Conservation (phyloP, 2,113 vertebrate genomes). For the Kryptolebias marmoratus region DNA sequence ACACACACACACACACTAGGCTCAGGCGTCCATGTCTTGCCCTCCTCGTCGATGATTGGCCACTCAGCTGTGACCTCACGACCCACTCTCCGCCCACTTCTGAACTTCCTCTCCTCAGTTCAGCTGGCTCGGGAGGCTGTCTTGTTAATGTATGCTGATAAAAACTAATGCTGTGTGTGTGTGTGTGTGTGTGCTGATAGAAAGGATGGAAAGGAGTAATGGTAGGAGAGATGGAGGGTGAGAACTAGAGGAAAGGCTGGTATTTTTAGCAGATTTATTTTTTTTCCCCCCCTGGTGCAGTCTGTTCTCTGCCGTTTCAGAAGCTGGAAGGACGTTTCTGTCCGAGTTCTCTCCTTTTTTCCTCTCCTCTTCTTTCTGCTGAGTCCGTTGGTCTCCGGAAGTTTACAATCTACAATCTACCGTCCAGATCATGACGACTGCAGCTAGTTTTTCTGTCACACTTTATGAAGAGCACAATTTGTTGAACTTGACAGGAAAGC, state of each 20-base stretch:
- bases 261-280: slow-evolving; percentile 75
- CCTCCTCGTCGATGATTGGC: slow-evolving; percentile 60
- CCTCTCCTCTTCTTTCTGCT: slow-evolving; percentile 28
- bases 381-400: slow-evolving; percentile 49
- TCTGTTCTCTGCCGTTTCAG: slow-evolving; percentile 67
- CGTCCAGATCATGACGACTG: background rate
- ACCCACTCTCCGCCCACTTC: slow-evolving; percentile 63
- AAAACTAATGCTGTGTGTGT: slow-evolving; percentile 51
- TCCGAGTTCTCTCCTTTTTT: slow-evolving; percentile 8
- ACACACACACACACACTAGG: slow-evolving; percentile 43
- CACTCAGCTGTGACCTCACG: slow-evolving; percentile 58
- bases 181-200: slow-evolving; percentile 24
- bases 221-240: slow-evolving; percentile 56
- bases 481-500: background rate
- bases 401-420: slow-evolving; percentile 55
- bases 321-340: slow-evolving; percentile 43
- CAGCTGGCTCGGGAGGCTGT: slow-evolving; percentile 47
- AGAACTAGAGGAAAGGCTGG: slow-evolving; percentile 63
- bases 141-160: slow-evolving; percentile 67
- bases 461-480: background rate
- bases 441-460: background rate
- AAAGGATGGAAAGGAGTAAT: slow-evolving; percentile 29
- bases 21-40: slow-evolving; percentile 45
- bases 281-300: slow-evolving; percentile 56
- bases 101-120: slow-evolving; percentile 71